A percentile compares a stretch with the other conserved stretches of the same genome.
These are phyloP conservation scores for Macrobrachium nipponense DNA, from an alignment of 1,140 invertebrate species.

Conservation along the genomic window DNA sequence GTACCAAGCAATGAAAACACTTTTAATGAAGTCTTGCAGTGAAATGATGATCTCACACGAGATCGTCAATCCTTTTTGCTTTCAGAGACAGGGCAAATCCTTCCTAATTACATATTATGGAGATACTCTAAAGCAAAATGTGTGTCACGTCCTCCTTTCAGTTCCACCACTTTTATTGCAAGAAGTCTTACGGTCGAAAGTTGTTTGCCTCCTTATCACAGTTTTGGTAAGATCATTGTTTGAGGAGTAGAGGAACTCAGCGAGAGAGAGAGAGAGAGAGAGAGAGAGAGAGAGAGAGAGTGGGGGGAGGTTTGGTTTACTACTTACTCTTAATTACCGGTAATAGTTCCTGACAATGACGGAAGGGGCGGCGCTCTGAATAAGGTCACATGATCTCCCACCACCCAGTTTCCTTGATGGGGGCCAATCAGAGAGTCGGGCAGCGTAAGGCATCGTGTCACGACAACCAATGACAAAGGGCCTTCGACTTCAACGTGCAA, in stretches of 20 bases:
- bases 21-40: no score
- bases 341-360: conserved; percentile 30
- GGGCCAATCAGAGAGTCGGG: conserved; percentile 22
- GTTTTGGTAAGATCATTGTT: no score
- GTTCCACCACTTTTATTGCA: no score
- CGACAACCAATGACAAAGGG: conserved; percentile 39
- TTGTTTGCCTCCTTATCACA: no score
- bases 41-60: no score
- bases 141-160: no score
- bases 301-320: neutral
- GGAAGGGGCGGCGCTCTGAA: conserved; percentile 17
- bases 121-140: no score
- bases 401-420: conserved; percentile 42
- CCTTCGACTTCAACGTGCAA: conserved; percentile 14
- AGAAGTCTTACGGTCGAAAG: no score
- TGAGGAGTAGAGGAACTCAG: neutral
- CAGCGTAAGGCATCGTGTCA: conserved; percentile 32
- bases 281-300: neutral
- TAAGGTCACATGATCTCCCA: neutral
- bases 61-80: no score
- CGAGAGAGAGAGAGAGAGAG: conserved; percentile 1
- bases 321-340: conserved; percentile 30
- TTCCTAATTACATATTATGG: no score
- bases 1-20: no score
- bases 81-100: no score